A percentile compares a stretch with the other conserved stretches of the same genome.
phyloP scores from a whole-genome alignment of 2,888 invertebrate species.

The Nomada ferruginata region DNA sequence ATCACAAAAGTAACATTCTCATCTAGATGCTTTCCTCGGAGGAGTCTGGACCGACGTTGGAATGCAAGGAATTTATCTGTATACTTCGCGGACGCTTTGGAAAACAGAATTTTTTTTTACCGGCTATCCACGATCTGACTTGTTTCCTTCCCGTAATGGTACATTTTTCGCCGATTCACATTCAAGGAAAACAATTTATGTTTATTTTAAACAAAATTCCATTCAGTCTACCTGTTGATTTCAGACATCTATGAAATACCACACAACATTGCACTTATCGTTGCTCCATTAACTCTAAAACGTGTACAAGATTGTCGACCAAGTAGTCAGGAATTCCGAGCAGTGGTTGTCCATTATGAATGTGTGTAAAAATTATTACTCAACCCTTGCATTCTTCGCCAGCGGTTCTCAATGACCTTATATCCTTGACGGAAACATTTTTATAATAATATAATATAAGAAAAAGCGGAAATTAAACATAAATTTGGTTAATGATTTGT shows the following conservation, averaged over 20 bases:
- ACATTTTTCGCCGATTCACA: slow-evolving; percentile 14
- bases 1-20: slow-evolving; percentile 77
- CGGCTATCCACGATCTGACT: not conserved
- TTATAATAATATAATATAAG: not conserved
- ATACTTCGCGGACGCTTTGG: slow-evolving; percentile 49
- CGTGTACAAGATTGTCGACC: slow-evolving; percentile 44
- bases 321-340: slow-evolving; percentile 39
- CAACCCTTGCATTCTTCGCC: slow-evolving; percentile 29
- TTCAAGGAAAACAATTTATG: not conserved
- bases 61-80: slow-evolving; percentile 64
- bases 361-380: slow-evolving; percentile 35
- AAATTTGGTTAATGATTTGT: not conserved
- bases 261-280: slow-evolving; percentile 33
- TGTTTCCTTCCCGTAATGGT: not conserved
- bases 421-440: no score
- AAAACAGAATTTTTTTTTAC: slow-evolving; percentile 51
- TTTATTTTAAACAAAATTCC: slow-evolving; percentile 4
- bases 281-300: slow-evolving; percentile 52
- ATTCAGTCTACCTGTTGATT: slow-evolving; percentile 64
- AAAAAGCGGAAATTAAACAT: not conserved
- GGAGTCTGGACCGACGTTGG: slow-evolving; percentile 71
- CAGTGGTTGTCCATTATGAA: slow-evolving; percentile 35
- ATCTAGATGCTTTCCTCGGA: slow-evolving; percentile 74
- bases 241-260: slow-evolving; percentile 27
- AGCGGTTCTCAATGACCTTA: slow-evolving; percentile 3